phyloP scores from a whole-genome alignment of 2,113 vertebrate genomes.

The Hirundichthys speculiger region DNA sequence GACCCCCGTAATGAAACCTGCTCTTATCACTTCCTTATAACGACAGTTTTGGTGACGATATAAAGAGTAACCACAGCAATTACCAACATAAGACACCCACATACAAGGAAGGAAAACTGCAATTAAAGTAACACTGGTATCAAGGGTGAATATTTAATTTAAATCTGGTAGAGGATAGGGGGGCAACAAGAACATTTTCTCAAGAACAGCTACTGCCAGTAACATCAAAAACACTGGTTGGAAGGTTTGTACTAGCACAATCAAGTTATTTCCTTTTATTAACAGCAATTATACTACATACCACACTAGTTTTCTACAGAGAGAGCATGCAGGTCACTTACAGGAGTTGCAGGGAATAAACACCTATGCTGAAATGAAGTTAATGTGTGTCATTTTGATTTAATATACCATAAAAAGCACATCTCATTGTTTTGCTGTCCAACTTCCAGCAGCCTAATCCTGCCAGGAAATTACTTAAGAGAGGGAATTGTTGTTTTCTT shows the following conservation, averaged over 20 bases:
- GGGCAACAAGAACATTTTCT: background rate
- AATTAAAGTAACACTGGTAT: constrained; percentile 43
- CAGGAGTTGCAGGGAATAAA: background rate
- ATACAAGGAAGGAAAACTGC: constrained; percentile 33
- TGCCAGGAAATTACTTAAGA: too few species aligned
- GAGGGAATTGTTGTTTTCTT: too few species aligned
- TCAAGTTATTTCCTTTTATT: too few species aligned
- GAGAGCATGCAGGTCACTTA: background rate
- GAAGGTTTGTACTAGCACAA: background rate
- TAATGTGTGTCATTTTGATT: too few species aligned
- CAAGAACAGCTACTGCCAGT: background rate
- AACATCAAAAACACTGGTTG: background rate
- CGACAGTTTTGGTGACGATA: constrained; percentile 33
- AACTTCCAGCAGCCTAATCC: too few species aligned
- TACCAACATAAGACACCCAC: constrained; percentile 60
- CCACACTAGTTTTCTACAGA: too few species aligned
- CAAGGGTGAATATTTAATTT: constrained; percentile 7
- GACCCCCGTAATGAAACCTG: constrained; percentile 56
- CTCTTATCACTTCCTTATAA: constrained; percentile 64
- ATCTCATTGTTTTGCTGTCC: too few species aligned
- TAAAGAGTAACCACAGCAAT: constrained; percentile 70
- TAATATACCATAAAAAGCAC: too few species aligned
- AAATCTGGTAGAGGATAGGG: background rate
- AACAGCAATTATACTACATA: too few species aligned
- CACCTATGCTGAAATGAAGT: too few species aligned